Evolutionary conservation across 2,797 vertebrate species (phyloP).

Genomic region (Etheostoma nigrum): DNA sequence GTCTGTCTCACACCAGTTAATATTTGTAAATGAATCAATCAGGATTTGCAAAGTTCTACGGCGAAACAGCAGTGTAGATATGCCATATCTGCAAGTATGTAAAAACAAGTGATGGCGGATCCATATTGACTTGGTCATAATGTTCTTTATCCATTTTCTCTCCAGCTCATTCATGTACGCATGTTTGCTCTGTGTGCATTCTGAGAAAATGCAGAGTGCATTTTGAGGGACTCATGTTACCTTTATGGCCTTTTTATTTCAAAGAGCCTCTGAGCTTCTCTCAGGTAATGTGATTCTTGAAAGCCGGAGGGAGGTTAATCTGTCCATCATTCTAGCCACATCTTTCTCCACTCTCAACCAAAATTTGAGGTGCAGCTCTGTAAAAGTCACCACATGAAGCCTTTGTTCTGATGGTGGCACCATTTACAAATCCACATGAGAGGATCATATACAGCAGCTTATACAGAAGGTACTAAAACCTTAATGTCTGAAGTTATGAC

Average conservation of each 20-base stretch:
- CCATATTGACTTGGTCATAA: conserved; percentile 24
- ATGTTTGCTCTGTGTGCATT: conserved; percentile 60
- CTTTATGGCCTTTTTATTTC: conserved; percentile 74
- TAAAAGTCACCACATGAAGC: conserved; percentile 15
- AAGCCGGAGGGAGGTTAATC: conserved; percentile 58
- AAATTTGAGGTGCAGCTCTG: conserved; percentile 24
- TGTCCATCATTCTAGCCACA: conserved; percentile 57
- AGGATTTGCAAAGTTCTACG: conserved; percentile 27
- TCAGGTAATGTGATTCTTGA: conserved; percentile 74
- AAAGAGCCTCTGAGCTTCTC: conserved; percentile 54
- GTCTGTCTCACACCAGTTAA: conserved; percentile 50
- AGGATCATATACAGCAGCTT: not conserved
- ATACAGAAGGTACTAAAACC: not conserved
- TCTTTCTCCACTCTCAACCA: conserved; percentile 36
- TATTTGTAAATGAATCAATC: conserved; percentile 48
- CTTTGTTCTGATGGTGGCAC: not conserved
- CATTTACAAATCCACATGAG: conserved; percentile 15
- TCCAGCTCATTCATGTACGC: conserved; percentile 41
- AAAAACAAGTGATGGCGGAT: not conserved
- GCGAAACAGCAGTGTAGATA: not conserved
- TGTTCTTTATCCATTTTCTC: conserved; percentile 55
- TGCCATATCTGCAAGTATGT: conserved; percentile 14
- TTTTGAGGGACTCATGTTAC: conserved; percentile 76
- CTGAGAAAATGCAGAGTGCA: conserved; percentile 59
- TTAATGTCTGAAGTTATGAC: conserved; percentile 1